Base-by-base conservation (phyloP, 2,797 vertebrate genomes). In the Clarias fuscus region DNA sequence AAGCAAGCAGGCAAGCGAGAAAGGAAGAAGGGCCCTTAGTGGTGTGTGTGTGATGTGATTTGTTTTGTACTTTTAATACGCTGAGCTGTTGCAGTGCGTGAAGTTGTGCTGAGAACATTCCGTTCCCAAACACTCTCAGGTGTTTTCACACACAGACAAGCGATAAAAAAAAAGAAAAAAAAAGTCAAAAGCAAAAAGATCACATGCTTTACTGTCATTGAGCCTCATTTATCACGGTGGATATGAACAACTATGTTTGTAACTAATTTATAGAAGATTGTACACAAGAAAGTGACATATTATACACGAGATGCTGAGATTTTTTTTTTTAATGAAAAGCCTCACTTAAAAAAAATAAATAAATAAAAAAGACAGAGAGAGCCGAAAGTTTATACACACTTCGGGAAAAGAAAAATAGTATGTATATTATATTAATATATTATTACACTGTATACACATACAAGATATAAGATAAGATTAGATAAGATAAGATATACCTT, bases 41-140 rank as follows among this genome's bases (percentile, higher is more conserved):
- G 88, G 67, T 85, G 18, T 68, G 67, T 85, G 18, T 68, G 70
- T 91, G 80, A 86, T 71, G 64, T 71, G 64, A 62, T 84, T 68
- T 43, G 80, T 10, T 53, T 56, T 4, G 72, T 56, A 37, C 40
- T 59, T 67, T 71, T 78, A 67, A 87, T 87, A 70, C 20, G 15
- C 75, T 72, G 75, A 84, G 85, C 48, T 83, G 33, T 30, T 86
- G 33, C 81, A 86, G 15, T 82, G 85, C 30, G 6, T 43, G 62
- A 67, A 76, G 48, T 82, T 86, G 24, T 82, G 80, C 58, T 56
- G 61, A 24, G 83, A 48, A 37, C 7, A 18, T 70, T 64, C n/a
- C 64, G 24, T 59, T 22, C 68, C 59, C 53, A 72, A 58, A 43
- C 10, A 33, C 56, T 62, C 64, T 62, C 22, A 27, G 70, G 24